Percentiles rank a stretch among this genome's conserved stretches.
These are phyloP conservation scores for Lasioglossum leucozonium DNA, from an alignment of 2,888 invertebrate species.

Conservation along the genomic window DNA sequence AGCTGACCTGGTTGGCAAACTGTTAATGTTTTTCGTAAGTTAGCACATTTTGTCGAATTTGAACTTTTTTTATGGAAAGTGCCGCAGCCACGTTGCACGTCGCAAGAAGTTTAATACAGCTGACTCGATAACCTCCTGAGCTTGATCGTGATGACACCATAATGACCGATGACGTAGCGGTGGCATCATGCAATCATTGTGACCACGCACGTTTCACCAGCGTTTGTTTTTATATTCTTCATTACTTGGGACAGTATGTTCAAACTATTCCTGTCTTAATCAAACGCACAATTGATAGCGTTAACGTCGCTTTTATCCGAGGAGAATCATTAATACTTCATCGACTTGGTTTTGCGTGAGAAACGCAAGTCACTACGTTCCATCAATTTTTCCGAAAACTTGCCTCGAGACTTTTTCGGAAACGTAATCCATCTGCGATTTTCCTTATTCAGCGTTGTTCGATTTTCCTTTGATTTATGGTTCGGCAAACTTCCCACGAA, in stretches of 20 bases:
- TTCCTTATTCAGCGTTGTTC: background rate
- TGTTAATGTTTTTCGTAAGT: background rate
- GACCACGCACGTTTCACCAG: background rate
- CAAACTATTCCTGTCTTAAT: background rate
- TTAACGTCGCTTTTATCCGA: background rate
- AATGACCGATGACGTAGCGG: background rate
- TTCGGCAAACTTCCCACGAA: background rate
- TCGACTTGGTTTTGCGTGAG: background rate
- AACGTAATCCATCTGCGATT: background rate
- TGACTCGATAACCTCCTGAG: background rate
- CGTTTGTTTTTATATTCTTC: background rate
- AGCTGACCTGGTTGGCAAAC: background rate
- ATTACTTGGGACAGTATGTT: background rate
- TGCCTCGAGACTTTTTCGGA: background rate
- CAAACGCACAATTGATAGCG: background rate
- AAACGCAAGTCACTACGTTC: background rate
- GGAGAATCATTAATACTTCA: background rate
- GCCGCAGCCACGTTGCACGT: background rate
- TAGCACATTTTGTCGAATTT: background rate
- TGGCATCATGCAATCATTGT: background rate
- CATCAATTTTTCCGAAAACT: background rate
- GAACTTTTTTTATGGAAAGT: background rate
- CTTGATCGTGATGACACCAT: background rate
- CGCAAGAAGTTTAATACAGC: background rate
- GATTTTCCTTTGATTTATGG: background rate